Evolutionary conservation across 2,888 invertebrate species (phyloP).

Genomic region (Cantharis flavilabris): DNA sequence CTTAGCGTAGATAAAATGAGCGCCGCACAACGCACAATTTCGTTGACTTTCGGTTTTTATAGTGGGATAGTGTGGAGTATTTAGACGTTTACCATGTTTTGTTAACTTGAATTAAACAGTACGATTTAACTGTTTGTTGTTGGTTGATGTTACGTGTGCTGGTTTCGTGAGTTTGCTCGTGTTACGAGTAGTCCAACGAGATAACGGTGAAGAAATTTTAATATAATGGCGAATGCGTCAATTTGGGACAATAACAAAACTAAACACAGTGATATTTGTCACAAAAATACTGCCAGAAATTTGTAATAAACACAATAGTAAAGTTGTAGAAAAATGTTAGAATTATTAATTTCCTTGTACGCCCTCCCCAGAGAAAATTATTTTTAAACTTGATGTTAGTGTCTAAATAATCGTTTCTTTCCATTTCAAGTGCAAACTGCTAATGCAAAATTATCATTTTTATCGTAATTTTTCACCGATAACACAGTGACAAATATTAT

Average conservation of each 20-base stretch:
- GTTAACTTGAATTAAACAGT: background rate
- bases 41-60: conserved; percentile 16
- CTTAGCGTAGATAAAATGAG: background rate
- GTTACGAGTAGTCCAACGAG: conserved; percentile 4
- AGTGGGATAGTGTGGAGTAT: conserved; percentile 1
- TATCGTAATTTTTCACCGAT: conserved; percentile 7
- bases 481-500: conserved; percentile 2
- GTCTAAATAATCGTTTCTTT: conserved; percentile 11
- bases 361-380: conserved; percentile 15
- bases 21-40: conserved; percentile 21
- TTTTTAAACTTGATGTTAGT: conserved; percentile 29
- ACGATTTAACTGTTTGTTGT: conserved; percentile 10
- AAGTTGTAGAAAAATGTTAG: conserved; percentile 18
- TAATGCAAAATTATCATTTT: conserved; percentile 1
- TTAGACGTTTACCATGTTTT: background rate
- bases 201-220: background rate
- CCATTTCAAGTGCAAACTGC: conserved; percentile 7
- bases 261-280: background rate
- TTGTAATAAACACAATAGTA: background rate
- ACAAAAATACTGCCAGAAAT: background rate
- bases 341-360: conserved; percentile 10
- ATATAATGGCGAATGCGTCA: conserved; percentile 1
- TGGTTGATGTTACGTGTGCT: conserved; percentile 1
- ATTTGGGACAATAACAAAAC: background rate
- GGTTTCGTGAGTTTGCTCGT: conserved; percentile 6